These are phyloP conservation scores for Drosophila varians DNA, from an alignment of 1,140 invertebrate species.

Conservation along the genomic window DNA sequence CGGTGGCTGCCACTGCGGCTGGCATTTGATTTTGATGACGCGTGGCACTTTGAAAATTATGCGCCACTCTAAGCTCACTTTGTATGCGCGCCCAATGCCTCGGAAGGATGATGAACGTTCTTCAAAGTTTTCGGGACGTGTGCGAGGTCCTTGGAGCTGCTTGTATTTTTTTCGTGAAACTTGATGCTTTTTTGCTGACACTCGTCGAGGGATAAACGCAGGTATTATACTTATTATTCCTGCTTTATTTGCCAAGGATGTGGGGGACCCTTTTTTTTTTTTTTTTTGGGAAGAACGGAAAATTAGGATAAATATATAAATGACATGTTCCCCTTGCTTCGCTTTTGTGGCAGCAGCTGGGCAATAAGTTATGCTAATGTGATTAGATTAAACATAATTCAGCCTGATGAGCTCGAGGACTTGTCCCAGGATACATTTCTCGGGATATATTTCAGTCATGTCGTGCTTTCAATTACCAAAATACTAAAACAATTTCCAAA, in stretches of 20 bases:
- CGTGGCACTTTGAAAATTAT: conserved; percentile 80
- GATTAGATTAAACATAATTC: conserved; percentile 46
- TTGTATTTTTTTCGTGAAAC: conserved; percentile 46
- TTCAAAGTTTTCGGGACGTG: conserved; percentile 36
- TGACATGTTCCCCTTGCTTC: conserved; percentile 7
- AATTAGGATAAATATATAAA: conserved; percentile 61
- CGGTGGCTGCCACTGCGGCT: conserved; percentile 48
- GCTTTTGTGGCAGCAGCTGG: conserved; percentile 23
- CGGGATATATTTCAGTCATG: conserved; percentile 3
- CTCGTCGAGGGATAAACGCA: conserved; percentile 40
- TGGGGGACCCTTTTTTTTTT: conserved; percentile 2
- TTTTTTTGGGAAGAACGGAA: background rate
- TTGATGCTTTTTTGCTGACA: conserved; percentile 59
- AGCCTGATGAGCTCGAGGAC: background rate
- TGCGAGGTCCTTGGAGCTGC: conserved; percentile 2
- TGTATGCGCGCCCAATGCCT: conserved; percentile 71
- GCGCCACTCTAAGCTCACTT: conserved; percentile 73
- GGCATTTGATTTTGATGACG: conserved; percentile 80
- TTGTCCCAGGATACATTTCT: background rate
- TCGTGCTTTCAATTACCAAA: conserved; percentile 19
- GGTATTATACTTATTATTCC: conserved; percentile 47
- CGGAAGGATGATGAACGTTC: conserved; percentile 59
- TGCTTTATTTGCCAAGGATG: conserved; percentile 1
- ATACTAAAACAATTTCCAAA: conserved; percentile 21
- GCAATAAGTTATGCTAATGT: conserved; percentile 59